A percentile compares a stretch with the other conserved stretches of the same genome.
Conservation (phyloP, 2,888 invertebrate species). For the Parthenolecanium corni region DNA sequence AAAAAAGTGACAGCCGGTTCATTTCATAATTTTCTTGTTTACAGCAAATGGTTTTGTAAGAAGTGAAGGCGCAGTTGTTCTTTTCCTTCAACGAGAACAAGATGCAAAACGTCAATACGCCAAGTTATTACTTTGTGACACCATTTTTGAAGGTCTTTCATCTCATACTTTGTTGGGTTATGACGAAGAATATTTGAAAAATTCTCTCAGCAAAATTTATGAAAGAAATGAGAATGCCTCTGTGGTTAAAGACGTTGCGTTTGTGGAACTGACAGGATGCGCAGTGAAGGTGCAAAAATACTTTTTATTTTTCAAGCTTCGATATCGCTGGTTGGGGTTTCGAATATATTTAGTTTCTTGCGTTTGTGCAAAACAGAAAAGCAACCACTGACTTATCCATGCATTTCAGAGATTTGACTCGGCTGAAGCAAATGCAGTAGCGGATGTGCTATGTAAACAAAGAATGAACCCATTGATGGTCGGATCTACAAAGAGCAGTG, state of each 20-base stretch:
- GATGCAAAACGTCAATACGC: conserved; percentile 41
- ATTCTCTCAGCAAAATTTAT: conserved; percentile 31
- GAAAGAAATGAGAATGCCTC: conserved; percentile 28
- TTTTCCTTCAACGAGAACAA: conserved; percentile 39
- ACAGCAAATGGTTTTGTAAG: conserved; percentile 41
- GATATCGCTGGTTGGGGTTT: too few relatives aligned
- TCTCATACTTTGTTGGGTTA: conserved; percentile 8
- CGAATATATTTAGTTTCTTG: too few relatives aligned
- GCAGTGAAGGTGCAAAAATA: too few relatives aligned
- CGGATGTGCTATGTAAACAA: conserved; percentile 31
- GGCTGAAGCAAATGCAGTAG: conserved; percentile 32
- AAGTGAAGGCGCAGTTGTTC: conserved; percentile 39
- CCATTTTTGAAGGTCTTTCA: conserved; percentile 38
- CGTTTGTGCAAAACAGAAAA: too few relatives aligned
- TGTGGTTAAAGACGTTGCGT: conserved; percentile 32
- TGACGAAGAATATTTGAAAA: conserved; percentile 13
- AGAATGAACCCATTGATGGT: conserved; percentile 41
- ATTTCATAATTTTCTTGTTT: too few relatives aligned
- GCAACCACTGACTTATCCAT: too few relatives aligned
- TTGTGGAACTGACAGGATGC: too few relatives aligned
- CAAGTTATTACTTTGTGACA: conserved; percentile 46
- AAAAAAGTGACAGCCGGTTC: too few relatives aligned
- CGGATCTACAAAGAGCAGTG: conserved; percentile 50
- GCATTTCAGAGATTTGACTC: too few relatives aligned
- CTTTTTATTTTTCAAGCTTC: too few relatives aligned